Base-by-base conservation (phyloP, 1,140 invertebrate species). In the Monochamus saltuarius region DNA sequence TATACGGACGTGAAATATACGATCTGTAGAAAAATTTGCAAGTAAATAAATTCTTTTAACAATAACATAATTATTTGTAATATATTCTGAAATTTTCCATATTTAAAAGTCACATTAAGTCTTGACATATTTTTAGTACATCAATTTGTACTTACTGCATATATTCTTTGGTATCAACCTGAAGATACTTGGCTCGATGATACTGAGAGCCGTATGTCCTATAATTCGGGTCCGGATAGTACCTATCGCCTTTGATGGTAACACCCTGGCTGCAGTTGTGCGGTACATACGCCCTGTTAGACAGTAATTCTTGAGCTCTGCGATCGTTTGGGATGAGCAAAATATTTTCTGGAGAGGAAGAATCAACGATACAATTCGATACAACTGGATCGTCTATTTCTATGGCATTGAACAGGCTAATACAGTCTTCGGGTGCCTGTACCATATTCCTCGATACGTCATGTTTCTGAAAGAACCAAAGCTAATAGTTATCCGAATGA, bases 361-460 rank as follows among this genome's bases (percentile, higher is more conserved):
- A 86, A 82, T 97, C 94, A 61, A 97, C 90, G 2, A 97, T 78
- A 67, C 83, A 89, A 79, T 97, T 97, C 49, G 86, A 84, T 1
- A 95, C 85, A 2, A 91, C 83, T 1, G 88, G 82, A 79, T 95
- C 85, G 4, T 82, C 77, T 64, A 93, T 85, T 54, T 85, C 80
- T 51, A 97, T 79, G 47, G 85, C 78, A 63, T 91, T 81, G 13
- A 90, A 81, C n/a, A 93, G 79, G 66, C 83, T 85, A 0, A 70
- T 67, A 74, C 83, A 72, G 59, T 68, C 70, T 0, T n/a, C 14
- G 0, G 70, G 70, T 34, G 66, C 64, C 22, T 58, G 22, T 1
- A 70, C 66, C 36, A 68, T 36, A 56, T 72, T 68, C 1, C 36
- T 36, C 1, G 45, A 22, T 4, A 92, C 85, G 77, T 93, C 80